Evolutionary conservation across 2,797 vertebrate genomes (phyloP).

Genomic region (Hydrolagus colliei): DNA sequence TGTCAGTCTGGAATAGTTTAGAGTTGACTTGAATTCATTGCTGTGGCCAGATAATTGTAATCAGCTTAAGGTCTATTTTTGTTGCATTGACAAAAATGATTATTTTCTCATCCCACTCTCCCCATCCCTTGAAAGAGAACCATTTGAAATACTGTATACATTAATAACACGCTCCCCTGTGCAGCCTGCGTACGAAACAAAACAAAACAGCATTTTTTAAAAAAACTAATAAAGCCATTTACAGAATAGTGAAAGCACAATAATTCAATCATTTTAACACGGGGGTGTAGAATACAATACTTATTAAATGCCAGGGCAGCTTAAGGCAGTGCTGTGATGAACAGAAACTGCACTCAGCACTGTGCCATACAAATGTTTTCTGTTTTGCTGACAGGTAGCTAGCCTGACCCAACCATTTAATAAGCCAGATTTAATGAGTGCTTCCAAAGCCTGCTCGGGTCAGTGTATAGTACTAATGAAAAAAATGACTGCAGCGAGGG

Average conservation of each 20-base stretch:
- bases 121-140: not conserved
- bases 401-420: conserved; percentile 55
- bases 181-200: not conserved
- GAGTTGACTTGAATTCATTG: conserved; percentile 38
- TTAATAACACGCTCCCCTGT: not conserved
- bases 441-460: conserved; percentile 42
- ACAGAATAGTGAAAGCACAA: conserved; percentile 11
- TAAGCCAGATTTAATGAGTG: conserved; percentile 58
- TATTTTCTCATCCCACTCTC: not conserved
- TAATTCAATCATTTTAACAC: conserved; percentile 30
- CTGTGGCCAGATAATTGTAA: not conserved
- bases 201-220: conserved; percentile 12
- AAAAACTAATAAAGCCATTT: conserved; percentile 17
- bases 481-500: conserved; percentile 37
- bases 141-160: not conserved
- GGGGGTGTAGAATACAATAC: conserved; percentile 22
- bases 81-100: not conserved
- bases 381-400: conserved; percentile 50
- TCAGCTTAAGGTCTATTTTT: not conserved
- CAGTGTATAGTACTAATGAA: conserved; percentile 48
- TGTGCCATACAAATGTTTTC: conserved; percentile 30
- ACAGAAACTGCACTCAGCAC: conserved; percentile 30
- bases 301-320: conserved; percentile 29
- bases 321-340: conserved; percentile 26
- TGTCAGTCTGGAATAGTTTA: conserved; percentile 44